These are phyloP conservation scores for Triplophysa siluroides DNA, from an alignment of 2,113 vertebrate species.

Conservation along the genomic window DNA sequence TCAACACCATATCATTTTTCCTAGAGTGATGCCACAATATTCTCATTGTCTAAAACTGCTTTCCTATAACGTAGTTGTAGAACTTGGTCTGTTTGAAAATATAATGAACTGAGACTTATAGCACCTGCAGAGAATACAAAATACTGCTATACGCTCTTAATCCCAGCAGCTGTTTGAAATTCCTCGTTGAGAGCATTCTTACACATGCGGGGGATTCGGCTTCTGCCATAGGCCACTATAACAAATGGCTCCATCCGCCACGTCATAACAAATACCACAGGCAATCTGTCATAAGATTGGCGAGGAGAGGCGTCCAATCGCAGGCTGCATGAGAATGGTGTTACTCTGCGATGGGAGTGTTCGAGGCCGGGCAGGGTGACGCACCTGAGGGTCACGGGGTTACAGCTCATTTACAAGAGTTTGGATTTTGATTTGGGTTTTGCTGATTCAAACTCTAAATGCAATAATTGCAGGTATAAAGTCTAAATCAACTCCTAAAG, in stretches of 20 bases:
- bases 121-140: neutral
- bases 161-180: constrained; percentile 72
- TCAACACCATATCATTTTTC: too few species aligned
- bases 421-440: constrained; percentile 5
- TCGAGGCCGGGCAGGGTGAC: constrained; percentile 7
- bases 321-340: constrained; percentile 29
- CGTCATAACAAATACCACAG: constrained; percentile 78
- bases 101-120: neutral
- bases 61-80: neutral
- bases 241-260: constrained; percentile 76
- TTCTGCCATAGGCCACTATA: constrained; percentile 72
- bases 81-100: neutral
- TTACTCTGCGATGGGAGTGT: neutral
- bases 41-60: too few species aligned
- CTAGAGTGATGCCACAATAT: too few species aligned
- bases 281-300: constrained; percentile 74
- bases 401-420: constrained; percentile 28
- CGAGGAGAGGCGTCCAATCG: constrained; percentile 2
- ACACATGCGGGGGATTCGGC: constrained; percentile 67
- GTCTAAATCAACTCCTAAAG: neutral
- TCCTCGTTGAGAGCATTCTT: constrained; percentile 68
- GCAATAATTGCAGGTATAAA: neutral
- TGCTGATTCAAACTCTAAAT: constrained; percentile 12
- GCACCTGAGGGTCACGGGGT: constrained; percentile 17
- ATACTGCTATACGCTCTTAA: neutral